Evolutionary conservation across 2,797 vertebrate species (phyloP).

Genomic region (Myoxocephalus aenaeus): DNA sequence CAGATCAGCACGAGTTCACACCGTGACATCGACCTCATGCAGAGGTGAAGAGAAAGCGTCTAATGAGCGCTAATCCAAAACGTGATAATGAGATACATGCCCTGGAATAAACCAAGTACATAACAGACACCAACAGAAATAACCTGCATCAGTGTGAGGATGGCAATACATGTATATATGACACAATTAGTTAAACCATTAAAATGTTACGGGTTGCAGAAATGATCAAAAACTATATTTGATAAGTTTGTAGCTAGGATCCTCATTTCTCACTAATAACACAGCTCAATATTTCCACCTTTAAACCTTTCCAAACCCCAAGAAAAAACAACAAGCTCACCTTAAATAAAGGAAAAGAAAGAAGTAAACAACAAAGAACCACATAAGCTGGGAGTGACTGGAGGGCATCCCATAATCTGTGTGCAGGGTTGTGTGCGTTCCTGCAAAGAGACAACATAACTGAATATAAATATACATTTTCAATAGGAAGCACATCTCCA

Average conservation of each 20-base stretch:
- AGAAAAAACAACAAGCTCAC: conserved; percentile 81
- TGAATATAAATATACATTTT: conserved; percentile 23
- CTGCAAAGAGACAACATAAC: conserved; percentile 75
- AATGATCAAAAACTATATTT: not conserved
- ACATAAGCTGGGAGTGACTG: conserved; percentile 97
- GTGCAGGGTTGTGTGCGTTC: conserved; percentile 87
- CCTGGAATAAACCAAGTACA: not conserved
- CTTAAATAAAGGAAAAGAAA: conserved; percentile 99
- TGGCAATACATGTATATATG: not conserved
- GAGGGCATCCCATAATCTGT: conserved; percentile 98
- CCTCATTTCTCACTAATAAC: not conserved
- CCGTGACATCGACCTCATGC: not conserved
- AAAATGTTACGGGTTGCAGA: not conserved
- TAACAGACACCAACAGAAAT: not conserved
- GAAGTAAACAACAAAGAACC: conserved; percentile 99
- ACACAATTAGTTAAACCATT: not conserved
- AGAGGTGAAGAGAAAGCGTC: not conserved
- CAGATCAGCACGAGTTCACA: conserved; percentile 11
- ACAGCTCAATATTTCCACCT: not conserved
- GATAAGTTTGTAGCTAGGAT: not conserved
- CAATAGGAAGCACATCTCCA: not conserved
- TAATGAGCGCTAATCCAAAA: not conserved
- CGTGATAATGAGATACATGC: not conserved
- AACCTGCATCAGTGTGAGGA: not conserved
- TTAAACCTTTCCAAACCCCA: not conserved